A percentile compares a stretch with the other conserved stretches of the same genome.
Evolutionary conservation across 2,113 vertebrate genomes (phyloP).

Genomic region (Tylochromis polylepis): DNA sequence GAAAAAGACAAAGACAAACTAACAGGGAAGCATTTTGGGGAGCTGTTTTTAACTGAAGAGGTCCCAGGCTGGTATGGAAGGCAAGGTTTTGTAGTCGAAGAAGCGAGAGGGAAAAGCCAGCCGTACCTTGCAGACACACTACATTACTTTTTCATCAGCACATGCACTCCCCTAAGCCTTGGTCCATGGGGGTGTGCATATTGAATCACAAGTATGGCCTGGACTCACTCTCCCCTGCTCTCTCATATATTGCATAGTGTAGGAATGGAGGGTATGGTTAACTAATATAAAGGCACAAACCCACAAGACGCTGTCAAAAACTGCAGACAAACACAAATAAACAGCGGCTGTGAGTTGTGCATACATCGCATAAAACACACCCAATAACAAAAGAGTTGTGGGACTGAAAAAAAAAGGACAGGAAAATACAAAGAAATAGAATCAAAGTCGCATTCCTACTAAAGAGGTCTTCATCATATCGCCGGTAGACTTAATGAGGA

Average conservation of each 20-base stretch:
- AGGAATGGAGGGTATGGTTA: conserved; percentile 10
- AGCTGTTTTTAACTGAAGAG: conserved; percentile 54
- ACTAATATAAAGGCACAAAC: conserved; percentile 32
- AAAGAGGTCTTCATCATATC: conserved; percentile 14
- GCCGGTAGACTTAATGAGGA: conserved; percentile 32
- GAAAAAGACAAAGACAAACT: background rate
- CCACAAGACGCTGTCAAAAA: conserved; percentile 42
- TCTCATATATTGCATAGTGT: conserved; percentile 60
- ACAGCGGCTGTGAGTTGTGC: conserved; percentile 14
- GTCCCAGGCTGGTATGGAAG: conserved; percentile 45
- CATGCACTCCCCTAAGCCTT: conserved; percentile 68
- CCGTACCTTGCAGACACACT: conserved; percentile 71
- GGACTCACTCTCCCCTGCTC: conserved; percentile 32
- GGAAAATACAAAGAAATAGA: background rate
- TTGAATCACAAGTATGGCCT: conserved; percentile 66
- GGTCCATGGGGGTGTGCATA: conserved; percentile 58
- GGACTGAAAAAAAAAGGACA: background rate
- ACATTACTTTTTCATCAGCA: conserved; percentile 80
- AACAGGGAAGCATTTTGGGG: conserved; percentile 20
- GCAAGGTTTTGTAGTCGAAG: conserved; percentile 44
- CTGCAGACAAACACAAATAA: conserved; percentile 36
- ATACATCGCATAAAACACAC: conserved; percentile 13
- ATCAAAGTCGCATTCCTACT: conserved; percentile 27
- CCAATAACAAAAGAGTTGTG: background rate
- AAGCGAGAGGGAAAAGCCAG: conserved; percentile 51